Evolutionary conservation across 2,113 vertebrate species (phyloP).

Genomic region (Paramormyrops kingsleyae): DNA sequence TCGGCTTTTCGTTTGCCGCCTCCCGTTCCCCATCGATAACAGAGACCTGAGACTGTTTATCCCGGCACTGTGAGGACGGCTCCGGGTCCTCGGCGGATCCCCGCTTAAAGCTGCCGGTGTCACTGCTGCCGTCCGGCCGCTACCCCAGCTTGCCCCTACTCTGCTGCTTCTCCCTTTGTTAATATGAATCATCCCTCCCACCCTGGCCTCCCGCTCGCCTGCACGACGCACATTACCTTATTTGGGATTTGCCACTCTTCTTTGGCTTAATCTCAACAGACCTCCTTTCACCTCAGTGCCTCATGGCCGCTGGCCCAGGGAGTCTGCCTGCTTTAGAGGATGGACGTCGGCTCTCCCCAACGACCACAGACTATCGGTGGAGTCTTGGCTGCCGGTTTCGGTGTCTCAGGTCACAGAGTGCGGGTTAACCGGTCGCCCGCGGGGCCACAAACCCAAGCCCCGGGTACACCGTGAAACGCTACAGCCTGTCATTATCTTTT

Average conservation of each 20-base stretch:
- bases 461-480: background rate
- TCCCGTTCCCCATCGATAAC: background rate
- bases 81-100: background rate
- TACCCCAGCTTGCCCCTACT: background rate
- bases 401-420: background rate
- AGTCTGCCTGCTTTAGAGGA: background rate
- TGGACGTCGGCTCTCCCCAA: background rate
- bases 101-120: background rate
- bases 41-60: background rate
- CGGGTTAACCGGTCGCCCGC: background rate
- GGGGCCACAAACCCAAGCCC: background rate
- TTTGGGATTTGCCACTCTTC: conserved; percentile 11
- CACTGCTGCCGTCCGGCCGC: background rate
- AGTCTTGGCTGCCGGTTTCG: background rate
- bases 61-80: background rate
- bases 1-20: background rate
- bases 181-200: conserved; percentile 7
- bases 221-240: conserved; percentile 9
- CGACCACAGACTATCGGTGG: background rate
- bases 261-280: background rate
- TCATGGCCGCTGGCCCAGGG: background rate
- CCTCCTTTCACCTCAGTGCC: background rate
- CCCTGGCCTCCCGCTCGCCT: background rate
- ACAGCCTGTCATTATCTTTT: background rate
- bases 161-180: conserved; percentile 3